Conservation (phyloP, 2,797 vertebrate genomes). For the Poecilia picta region DNA sequence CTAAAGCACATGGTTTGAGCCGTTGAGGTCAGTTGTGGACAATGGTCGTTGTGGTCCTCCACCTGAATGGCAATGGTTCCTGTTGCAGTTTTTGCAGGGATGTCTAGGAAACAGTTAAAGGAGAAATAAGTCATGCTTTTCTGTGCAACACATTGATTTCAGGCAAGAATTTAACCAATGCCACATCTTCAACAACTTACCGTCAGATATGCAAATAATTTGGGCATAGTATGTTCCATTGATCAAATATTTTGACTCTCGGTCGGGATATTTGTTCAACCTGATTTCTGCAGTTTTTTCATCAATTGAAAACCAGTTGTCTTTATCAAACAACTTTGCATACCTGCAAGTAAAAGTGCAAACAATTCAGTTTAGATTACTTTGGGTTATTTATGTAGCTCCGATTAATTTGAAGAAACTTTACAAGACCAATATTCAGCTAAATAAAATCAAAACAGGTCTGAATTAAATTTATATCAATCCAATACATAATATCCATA, state of each 20-base stretch:
- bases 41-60: constrained; percentile 90
- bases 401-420: background rate
- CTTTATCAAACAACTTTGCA: constrained; percentile 78
- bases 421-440: background rate
- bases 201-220: constrained; percentile 83
- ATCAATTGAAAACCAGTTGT: constrained; percentile 87
- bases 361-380: background rate
- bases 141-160: background rate
- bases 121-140: background rate
- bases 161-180: background rate
- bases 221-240: constrained; percentile 86
- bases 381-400: background rate
- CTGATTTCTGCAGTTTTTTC: constrained; percentile 85
- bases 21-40: constrained; percentile 80
- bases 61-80: constrained; percentile 90
- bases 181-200: constrained; percentile 73
- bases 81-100: constrained; percentile 84
- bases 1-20: constrained; percentile 79
- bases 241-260: constrained; percentile 80
- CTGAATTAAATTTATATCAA: background rate
- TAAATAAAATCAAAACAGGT: background rate
- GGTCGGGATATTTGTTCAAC: constrained; percentile 83
- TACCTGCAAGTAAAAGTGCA: constrained; percentile 79
- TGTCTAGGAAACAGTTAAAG: constrained; percentile 70
- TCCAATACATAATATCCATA: background rate